A percentile compares a stretch with the other conserved stretches of the same genome.
phyloP scores from a whole-genome alignment of 1,140 invertebrate genomes.

The Drosophila tsacasi region DNA sequence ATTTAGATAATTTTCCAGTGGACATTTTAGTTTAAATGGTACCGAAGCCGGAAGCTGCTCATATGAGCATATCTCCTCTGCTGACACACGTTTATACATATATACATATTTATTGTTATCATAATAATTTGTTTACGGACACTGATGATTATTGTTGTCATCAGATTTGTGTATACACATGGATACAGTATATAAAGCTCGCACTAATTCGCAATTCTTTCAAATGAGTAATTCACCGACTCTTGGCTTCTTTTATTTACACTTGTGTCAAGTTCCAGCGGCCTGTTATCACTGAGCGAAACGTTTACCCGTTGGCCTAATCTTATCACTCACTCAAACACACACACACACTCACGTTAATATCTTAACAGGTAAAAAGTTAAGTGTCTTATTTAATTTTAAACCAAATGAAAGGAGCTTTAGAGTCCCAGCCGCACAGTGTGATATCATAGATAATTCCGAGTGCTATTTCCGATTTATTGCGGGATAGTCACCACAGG shows the following conservation, averaged over 20 bases:
- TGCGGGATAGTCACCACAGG: constrained; percentile 6
- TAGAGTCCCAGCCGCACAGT: neutral
- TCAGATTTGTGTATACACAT: constrained; percentile 11
- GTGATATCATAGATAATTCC: neutral
- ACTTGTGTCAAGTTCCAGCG: neutral
- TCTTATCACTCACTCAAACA: constrained; percentile 38
- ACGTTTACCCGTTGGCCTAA: constrained; percentile 32
- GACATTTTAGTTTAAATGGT: constrained; percentile 49
- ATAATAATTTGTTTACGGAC: constrained; percentile 36
- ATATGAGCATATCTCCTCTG: constrained; percentile 74
- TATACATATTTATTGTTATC: constrained; percentile 4
- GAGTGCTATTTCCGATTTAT: constrained; percentile 14
- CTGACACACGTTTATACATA: constrained; percentile 3
- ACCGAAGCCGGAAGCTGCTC: constrained; percentile 71
- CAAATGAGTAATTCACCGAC: constrained; percentile 33
- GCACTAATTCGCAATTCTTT: neutral
- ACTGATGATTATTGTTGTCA: constrained; percentile 26
- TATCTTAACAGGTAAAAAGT: neutral
- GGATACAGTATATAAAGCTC: neutral
- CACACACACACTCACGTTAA: neutral
- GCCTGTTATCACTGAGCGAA: constrained; percentile 36
- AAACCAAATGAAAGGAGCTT: neutral
- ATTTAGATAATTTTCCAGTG: constrained; percentile 69
- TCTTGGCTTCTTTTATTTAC: constrained; percentile 30
- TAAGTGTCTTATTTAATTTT: neutral